These are phyloP conservation scores for Glareola pratincola DNA, from an alignment of 2,113 vertebrate genomes.

Conservation along the genomic window DNA sequence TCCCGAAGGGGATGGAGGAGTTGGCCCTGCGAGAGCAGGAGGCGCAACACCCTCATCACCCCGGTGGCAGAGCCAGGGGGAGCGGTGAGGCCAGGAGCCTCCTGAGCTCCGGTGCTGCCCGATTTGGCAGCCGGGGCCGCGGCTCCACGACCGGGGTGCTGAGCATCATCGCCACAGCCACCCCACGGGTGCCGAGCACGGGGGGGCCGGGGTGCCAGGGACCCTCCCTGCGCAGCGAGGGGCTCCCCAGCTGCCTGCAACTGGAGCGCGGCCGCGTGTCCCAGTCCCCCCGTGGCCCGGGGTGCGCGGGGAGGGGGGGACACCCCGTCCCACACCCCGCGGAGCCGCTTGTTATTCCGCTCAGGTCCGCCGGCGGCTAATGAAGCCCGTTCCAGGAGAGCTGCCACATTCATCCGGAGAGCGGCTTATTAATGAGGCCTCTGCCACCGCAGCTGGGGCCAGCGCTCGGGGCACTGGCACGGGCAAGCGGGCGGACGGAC, in stretches of 20 bases:
- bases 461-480: neutral
- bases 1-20: neutral
- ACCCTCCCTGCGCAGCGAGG: accelerated
- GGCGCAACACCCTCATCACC: accelerated
- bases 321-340: neutral
- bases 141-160: neutral
- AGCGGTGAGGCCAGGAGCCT: accelerated
- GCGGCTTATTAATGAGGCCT: constrained; percentile 7
- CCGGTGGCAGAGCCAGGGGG: accelerated
- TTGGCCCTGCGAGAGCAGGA: accelerated
- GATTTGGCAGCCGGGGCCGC: accelerated
- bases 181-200: neutral
- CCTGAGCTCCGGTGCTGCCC: neutral
- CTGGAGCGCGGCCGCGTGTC: accelerated
- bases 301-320: neutral
- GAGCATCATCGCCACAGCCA: neutral
- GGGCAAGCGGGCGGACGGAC: neutral
- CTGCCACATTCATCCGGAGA: constrained; percentile 31
- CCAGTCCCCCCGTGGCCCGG: accelerated
- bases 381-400: constrained; percentile 46
- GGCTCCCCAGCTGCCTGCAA: accelerated
- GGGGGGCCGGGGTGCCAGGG: neutral
- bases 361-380: neutral
- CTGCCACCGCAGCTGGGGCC: constrained; percentile 55
- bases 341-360: constrained; percentile 45